Evolutionary conservation across 2,888 invertebrate genomes (phyloP), one percentile per base, ranked within the genome.

Genomic region (Lycia hirtaria): DNA sequence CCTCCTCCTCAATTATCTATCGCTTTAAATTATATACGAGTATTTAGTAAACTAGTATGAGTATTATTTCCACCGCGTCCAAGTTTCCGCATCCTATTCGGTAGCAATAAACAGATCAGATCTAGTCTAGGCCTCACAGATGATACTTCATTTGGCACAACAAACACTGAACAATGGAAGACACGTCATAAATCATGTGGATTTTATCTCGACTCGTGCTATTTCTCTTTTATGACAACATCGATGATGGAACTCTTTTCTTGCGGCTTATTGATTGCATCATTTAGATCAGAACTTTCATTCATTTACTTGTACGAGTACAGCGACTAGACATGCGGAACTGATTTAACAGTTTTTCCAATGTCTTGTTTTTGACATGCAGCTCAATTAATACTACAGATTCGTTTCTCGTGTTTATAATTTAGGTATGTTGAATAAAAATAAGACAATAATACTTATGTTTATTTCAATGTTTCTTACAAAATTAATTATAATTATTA

Each of bases 101-200:
- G 33, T 5, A 10, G 12, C 35, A 14, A 56, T 43, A 57, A 56
- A 56, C 33, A 32, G 44, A 56, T 15, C 12, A 24, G 17, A 57
- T 52, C 48, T 57, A 57, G 57, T 52, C 48, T 57, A 57, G 57
- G 52, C 52, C 44, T 52, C 47, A 17, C 15, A 53, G 57, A 63
- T 73, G 64, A 77, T 81, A 65, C 69, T 74, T 80, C 73, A 80
- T 78, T 64, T 66, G 64, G 56, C 64, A 69, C 64, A 76, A 76
- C 80, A 78, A 81, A 80, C 76, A 75, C 71, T 72, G 72, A 74
- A 78, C 80, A 80, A 80, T 79, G 77, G 77, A 68, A 71, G 67
- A 68, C 61, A 64, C 47, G 19, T 68, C 73, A 79, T 83, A 81
- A 80, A 83, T 83, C 83, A 81, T 68, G 51, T 55, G 67, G 77